Base-by-base conservation (phyloP, 2,797 vertebrate genomes). In the Hylomyscus alleni region DNA sequence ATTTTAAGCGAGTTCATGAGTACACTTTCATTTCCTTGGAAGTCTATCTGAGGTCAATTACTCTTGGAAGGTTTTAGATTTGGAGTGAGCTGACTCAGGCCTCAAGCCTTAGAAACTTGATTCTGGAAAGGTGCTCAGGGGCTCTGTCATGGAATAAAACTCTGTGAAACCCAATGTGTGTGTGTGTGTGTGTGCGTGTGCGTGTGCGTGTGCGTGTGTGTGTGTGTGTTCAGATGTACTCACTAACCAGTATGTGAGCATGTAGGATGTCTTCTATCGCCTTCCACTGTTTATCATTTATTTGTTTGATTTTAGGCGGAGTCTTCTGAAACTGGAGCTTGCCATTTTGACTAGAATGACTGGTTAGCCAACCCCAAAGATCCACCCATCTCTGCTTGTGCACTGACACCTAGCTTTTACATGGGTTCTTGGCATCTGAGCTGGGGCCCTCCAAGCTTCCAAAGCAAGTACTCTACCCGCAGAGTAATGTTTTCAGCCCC, bases 31-130 rank as follows among this genome's bases (percentile, higher is more conserved):
- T 54, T 91, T 91, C 37, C 67, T 87, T 89, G 58, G 13, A 90
- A 77, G 73, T 75, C 78, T 81, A 19, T 56, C 50, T 91, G 78
- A 93, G 44, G 69, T 75, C 37, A 58, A 54, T 94, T 84, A 88
- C 52, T 75, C 91, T 92, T 77, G 37, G 52, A 47, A 88, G n/a
- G 80, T 94, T 82, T 19, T 76, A 95, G 26, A 83, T 80, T 77
- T 89, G 29, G 80, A 81, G 69, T 94, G 62, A 24, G n/a, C 76
- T 84, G 22, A 65, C 67, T 20, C 20, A 67, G 52, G 6, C 34
- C 56, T 50, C 29, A 62, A 62, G 9, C 17, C 77, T 95, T 78
- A 26, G 73, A 78, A 93, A 60, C 47, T 86, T 60, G 6, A 31
- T 31, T 47, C 77, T 91, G 60, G 24, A 56, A 89, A 89, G n/a